Evolutionary conservation across 2,888 invertebrate species (phyloP).

Genomic region (Lathronympha strigana): DNA sequence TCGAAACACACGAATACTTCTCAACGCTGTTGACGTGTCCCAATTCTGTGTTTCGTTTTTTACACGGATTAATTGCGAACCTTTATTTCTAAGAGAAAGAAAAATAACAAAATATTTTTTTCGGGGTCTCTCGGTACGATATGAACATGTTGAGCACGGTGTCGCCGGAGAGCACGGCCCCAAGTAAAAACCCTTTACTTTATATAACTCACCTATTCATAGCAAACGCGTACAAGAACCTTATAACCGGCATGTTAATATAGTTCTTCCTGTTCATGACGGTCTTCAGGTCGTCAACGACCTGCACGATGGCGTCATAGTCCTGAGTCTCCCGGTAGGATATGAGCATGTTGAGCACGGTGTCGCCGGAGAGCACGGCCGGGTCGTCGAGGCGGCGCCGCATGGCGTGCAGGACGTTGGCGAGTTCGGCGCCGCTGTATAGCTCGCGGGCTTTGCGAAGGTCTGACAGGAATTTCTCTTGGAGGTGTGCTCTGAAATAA

Average conservation of each 20-base stretch:
- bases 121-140: background rate
- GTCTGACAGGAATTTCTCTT: slow-evolving; percentile 98
- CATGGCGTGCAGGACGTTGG: slow-evolving; percentile 93
- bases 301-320: slow-evolving; percentile 98
- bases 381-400: slow-evolving; percentile 97
- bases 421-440: slow-evolving; percentile 91
- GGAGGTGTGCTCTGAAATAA: slow-evolving; percentile 94
- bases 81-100: too few species aligned
- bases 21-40: too few species aligned
- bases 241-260: slow-evolving; percentile 94
- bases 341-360: slow-evolving; percentile 96
- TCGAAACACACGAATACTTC: too few species aligned
- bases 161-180: too few species aligned
- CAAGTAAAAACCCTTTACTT: background rate
- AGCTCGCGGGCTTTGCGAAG: slow-evolving; percentile 96
- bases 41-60: too few species aligned
- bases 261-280: slow-evolving; percentile 95
- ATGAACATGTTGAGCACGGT: background rate
- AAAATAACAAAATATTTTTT: too few species aligned
- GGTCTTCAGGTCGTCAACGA: slow-evolving; percentile 96
- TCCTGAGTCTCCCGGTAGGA: slow-evolving; percentile 97
- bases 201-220: slow-evolving; percentile 88
- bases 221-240: slow-evolving; percentile 98
- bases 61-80: too few species aligned
- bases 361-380: slow-evolving; percentile 97